phyloP scores from a whole-genome alignment of 2,888 invertebrate genomes.

The Drosophila rubida region DNA sequence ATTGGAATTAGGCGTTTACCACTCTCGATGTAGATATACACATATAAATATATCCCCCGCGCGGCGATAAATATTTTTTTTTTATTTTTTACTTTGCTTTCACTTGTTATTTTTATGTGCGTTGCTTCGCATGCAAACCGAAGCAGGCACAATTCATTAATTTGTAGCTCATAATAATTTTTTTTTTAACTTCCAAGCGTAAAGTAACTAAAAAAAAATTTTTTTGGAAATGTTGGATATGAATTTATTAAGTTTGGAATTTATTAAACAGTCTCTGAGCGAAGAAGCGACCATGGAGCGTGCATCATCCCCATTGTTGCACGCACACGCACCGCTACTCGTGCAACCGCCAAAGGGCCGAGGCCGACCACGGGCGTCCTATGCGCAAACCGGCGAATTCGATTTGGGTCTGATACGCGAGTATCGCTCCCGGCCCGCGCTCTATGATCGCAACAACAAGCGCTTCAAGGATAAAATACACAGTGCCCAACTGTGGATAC shows the following conservation, averaged over 20 bases:
- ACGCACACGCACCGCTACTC: conserved; percentile 11
- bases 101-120: conserved; percentile 26
- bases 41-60: conserved; percentile 25
- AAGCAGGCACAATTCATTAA: conserved; percentile 4
- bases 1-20: conserved; percentile 1
- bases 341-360: conserved; percentile 56
- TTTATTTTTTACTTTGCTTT: conserved; percentile 41
- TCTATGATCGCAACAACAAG: conserved; percentile 83
- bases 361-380: conserved; percentile 79
- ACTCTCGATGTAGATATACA: conserved; percentile 9
- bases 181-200: conserved; percentile 10
- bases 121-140: conserved; percentile 19
- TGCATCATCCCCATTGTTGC: conserved; percentile 35
- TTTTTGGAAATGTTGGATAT: not conserved
- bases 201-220: conserved; percentile 4
- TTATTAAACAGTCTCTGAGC: not conserved
- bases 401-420: conserved; percentile 83
- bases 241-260: not conserved
- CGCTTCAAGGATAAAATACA: conserved; percentile 84
- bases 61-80: conserved; percentile 38
- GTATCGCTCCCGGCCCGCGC: conserved; percentile 82
- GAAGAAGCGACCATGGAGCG: conserved; percentile 29
- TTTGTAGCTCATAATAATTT: conserved; percentile 5
- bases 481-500: conserved; percentile 82
- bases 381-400: conserved; percentile 83